phyloP scores from a whole-genome alignment of 2,888 invertebrate species.

The Hedya salicella region DNA sequence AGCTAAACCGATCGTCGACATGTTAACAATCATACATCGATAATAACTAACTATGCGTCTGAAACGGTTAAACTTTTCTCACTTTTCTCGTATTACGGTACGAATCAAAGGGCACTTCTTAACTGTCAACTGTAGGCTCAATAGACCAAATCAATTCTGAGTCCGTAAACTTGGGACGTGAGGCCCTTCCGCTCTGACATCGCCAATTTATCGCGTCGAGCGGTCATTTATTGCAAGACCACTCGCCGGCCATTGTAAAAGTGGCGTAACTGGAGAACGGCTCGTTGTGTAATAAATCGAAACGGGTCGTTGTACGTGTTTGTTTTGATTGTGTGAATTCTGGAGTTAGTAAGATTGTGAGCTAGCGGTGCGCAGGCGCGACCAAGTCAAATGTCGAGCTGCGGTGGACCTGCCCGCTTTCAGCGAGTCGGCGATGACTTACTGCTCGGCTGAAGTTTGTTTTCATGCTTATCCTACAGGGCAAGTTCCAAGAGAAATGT shows the following conservation, averaged over 20 bases:
- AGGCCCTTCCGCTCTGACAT: slow-evolving; percentile 32
- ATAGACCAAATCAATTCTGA: slow-evolving; percentile 37
- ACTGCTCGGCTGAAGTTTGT: slow-evolving; percentile 32
- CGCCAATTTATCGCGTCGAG: slow-evolving; percentile 35
- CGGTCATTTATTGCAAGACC: slow-evolving; percentile 32
- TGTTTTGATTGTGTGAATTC: not conserved
- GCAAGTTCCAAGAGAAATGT: slow-evolving; percentile 3
- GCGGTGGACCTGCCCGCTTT: slow-evolving; percentile 10
- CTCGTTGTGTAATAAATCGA: slow-evolving; percentile 12
- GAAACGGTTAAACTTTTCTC: not conserved
- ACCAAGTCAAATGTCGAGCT: slow-evolving; percentile 33
- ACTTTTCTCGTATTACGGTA: not conserved
- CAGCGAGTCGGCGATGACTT: slow-evolving; percentile 33
- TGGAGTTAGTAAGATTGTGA: not conserved
- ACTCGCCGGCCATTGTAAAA: not conserved
- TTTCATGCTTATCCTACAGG: slow-evolving; percentile 9
- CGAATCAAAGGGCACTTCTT: slow-evolving; percentile 4
- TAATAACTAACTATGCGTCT: not conserved
- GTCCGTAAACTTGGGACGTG: slow-evolving; percentile 36
- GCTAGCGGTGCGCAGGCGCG: slow-evolving; percentile 10
- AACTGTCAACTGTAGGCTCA: slow-evolving; percentile 15
- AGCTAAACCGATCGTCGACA: no score
- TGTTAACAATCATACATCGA: no score
- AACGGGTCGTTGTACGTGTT: slow-evolving; percentile 2
- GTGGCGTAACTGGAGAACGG: not conserved